Percentiles rank a stretch among this genome's conserved stretches.
Conservation (phyloP, 2,888 invertebrate genomes). For the Quadriops clusia region DNA sequence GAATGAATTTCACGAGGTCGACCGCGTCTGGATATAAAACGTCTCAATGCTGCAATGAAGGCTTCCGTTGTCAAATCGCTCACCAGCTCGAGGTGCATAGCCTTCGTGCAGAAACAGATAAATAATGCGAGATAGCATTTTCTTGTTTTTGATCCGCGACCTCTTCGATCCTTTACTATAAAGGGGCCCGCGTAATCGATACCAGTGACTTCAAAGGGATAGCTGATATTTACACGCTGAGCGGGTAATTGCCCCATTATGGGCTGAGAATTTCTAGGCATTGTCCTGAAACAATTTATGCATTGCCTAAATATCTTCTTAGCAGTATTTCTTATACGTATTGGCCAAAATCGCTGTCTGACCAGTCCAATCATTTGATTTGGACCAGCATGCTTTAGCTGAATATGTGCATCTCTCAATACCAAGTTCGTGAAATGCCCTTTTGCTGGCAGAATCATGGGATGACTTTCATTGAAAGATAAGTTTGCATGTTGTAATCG, state of each 20-base stretch:
- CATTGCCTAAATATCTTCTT: slow-evolving; percentile 11
- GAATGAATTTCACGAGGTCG: slow-evolving; percentile 15
- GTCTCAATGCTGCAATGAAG: slow-evolving; percentile 18
- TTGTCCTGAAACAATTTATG: slow-evolving; percentile 8
- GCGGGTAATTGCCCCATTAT: slow-evolving; percentile 16
- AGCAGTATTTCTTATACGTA: slow-evolving; percentile 8
- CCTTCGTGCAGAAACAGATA: slow-evolving; percentile 19
- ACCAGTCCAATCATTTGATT: slow-evolving; percentile 18
- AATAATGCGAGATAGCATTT: slow-evolving; percentile 18
- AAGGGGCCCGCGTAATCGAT: slow-evolving; percentile 20
- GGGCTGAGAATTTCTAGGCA: slow-evolving; percentile 1
- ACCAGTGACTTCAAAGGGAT: slow-evolving; percentile 15
- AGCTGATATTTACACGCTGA: slow-evolving; percentile 12
- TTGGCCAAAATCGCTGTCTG: slow-evolving; percentile 14
- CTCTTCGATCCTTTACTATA: too few species aligned
- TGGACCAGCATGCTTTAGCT: slow-evolving; percentile 16
- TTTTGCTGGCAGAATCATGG: slow-evolving; percentile 18
- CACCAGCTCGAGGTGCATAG: slow-evolving; percentile 23
- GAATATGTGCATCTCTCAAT: slow-evolving; percentile 2
- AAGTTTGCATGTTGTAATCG: slow-evolving; percentile 16
- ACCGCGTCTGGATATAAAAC: slow-evolving; percentile 21
- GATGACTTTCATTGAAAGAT: slow-evolving; percentile 14
- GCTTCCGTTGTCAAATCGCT: slow-evolving; percentile 17
- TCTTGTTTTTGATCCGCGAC: slow-evolving; percentile 4
- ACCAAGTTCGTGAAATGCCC: slow-evolving; percentile 11